Conservation (phyloP, 2,888 invertebrate species). For the Drosophila formosana region DNA sequence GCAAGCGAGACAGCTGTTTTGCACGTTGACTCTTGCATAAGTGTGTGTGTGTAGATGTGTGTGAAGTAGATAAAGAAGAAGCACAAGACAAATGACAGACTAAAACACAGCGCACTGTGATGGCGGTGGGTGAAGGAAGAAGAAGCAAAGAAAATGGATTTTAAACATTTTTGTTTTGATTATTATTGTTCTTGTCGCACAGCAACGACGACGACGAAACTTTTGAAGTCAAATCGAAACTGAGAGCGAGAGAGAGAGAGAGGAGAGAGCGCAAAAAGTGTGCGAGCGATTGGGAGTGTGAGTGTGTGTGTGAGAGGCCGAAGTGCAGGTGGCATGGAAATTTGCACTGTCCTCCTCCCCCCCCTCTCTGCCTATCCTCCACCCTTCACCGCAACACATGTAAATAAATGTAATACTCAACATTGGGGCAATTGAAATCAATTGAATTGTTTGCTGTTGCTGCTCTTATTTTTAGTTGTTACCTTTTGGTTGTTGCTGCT, state of each 20-base stretch:
- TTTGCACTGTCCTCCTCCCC: constrained; percentile 27
- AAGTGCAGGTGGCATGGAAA: constrained; percentile 60
- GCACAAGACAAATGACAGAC: constrained; percentile 75
- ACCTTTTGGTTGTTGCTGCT: constrained; percentile 24
- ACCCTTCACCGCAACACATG: constrained; percentile 27
- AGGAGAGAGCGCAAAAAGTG: constrained; percentile 11
- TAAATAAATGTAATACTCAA: constrained; percentile 70
- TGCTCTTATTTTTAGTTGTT: constrained; percentile 63
- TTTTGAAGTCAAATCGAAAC: constrained; percentile 48
- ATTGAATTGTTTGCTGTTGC: constrained; percentile 58
- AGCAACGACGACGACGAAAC: constrained; percentile 69
- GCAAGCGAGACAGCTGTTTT: constrained; percentile 74
- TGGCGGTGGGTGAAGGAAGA: constrained; percentile 63
- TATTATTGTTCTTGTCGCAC: constrained; percentile 80
- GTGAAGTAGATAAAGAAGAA: constrained; percentile 56
- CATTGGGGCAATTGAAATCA: constrained; percentile 70
- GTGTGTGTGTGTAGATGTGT: constrained; percentile 33
- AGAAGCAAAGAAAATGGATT: constrained; percentile 77
- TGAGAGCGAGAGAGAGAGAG: constrained; percentile 14
- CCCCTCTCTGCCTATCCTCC: background rate
- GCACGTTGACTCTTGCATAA: constrained; percentile 51
- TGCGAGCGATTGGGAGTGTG: constrained; percentile 11
- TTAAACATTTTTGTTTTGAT: constrained; percentile 82
- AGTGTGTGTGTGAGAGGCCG: constrained; percentile 40
- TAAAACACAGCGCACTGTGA: constrained; percentile 48